These are phyloP conservation scores for Dicyrtoma fusca DNA, from an alignment of 2,888 invertebrate species.

Conservation along the genomic window DNA sequence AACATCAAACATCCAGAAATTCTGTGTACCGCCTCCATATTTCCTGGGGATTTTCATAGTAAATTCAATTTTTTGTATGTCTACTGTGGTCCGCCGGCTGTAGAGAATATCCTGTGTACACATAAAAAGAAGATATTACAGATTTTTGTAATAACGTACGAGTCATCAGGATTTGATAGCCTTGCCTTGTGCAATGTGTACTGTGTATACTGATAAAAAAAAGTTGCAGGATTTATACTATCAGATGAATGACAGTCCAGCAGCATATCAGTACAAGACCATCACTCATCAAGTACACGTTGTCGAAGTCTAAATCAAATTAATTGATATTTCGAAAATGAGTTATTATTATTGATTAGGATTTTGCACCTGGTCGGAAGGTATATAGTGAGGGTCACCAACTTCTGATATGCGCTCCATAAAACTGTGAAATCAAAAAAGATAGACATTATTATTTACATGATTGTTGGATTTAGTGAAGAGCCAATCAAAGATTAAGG, in stretches of 20 bases:
- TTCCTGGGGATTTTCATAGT: conserved; percentile 71
- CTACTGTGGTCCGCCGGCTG: conserved; percentile 73
- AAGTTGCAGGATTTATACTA: not conserved
- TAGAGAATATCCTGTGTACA: conserved; percentile 70
- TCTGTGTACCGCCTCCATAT: conserved; percentile 71
- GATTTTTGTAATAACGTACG: not conserved
- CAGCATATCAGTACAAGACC: not conserved
- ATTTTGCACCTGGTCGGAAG: conserved; percentile 65
- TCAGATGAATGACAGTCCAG: not conserved
- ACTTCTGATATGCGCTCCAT: conserved; percentile 72
- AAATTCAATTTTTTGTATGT: conserved; percentile 76
- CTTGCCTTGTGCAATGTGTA: too few species aligned
- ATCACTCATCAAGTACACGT: not conserved
- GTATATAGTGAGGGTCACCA: conserved; percentile 68
- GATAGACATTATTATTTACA: conserved; percentile 11
- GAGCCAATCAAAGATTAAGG: too few species aligned
- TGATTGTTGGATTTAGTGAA: too few species aligned
- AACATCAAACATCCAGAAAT: conserved; percentile 82
- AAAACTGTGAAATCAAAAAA: conserved; percentile 66
- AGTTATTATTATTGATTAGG: conserved; percentile 1
- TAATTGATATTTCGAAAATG: conserved; percentile 3
- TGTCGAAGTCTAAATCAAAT: not conserved
- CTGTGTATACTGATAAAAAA: too few species aligned
- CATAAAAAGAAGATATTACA: not conserved
- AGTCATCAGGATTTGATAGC: too few species aligned